Percentiles rank a stretch among this genome's conserved stretches.
phyloP scores from a whole-genome alignment of 2,113 vertebrate species.

The Barbus barbus region DNA sequence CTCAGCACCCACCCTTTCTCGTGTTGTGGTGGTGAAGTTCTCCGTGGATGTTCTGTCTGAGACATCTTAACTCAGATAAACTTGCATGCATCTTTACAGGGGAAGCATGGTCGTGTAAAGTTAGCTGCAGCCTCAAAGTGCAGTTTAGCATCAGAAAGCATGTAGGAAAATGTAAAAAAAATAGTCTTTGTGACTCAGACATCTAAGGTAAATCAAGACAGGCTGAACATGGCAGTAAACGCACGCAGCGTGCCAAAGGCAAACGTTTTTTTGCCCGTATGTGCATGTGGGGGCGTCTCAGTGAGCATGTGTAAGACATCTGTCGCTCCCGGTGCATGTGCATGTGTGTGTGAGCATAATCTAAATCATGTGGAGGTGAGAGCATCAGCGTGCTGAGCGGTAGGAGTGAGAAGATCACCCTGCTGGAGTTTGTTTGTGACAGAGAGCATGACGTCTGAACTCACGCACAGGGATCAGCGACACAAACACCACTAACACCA shows the following conservation, averaged over 20 bases:
- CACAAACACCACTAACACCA: slow-evolving; percentile 13
- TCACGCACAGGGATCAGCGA: slow-evolving; percentile 8
- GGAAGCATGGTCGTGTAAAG: not conserved
- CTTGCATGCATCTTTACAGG: not conserved
- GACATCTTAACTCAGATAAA: not conserved
- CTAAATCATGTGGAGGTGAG: slow-evolving; percentile 51
- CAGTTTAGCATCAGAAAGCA: not conserved
- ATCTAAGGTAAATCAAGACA: not conserved
- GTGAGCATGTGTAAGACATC: slow-evolving; percentile 43
- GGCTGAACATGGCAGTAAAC: not conserved
- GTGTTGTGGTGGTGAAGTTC: slow-evolving; percentile 4
- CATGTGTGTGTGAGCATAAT: slow-evolving; percentile 34
- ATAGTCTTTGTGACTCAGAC: not conserved
- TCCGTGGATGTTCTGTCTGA: not conserved
- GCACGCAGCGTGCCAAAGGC: not conserved
- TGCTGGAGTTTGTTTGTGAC: slow-evolving; percentile 43
- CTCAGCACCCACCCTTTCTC: slow-evolving; percentile 13
- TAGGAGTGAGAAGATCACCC: slow-evolving; percentile 47
- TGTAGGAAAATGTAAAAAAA: not conserved
- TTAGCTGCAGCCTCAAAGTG: not conserved
- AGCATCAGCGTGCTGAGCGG: slow-evolving; percentile 39
- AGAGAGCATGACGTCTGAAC: slow-evolving; percentile 26
- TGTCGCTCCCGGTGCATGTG: slow-evolving; percentile 10
- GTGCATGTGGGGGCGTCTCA: slow-evolving; percentile 33
- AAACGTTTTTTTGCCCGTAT: not conserved